Percentiles rank a stretch among this genome's conserved stretches.
Conservation (phyloP, 2,797 vertebrate species). For the Paramormyrops hopkinsi region DNA sequence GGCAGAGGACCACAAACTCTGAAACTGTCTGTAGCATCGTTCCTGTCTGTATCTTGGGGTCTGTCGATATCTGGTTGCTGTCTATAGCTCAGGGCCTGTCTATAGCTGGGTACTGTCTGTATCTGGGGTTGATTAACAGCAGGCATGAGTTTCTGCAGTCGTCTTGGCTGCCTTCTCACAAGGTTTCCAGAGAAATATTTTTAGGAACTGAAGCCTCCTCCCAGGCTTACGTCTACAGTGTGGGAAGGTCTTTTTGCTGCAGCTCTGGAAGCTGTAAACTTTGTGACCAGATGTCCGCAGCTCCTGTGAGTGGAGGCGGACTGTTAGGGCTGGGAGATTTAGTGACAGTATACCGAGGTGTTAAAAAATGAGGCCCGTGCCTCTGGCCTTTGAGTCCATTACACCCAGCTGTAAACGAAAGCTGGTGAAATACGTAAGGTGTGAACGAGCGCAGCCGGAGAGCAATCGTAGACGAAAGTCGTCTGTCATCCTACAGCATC, state of each 20-base stretch:
- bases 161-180: conserved; percentile 12
- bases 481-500: not conserved
- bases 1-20: not conserved
- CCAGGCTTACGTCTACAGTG: conserved; percentile 32
- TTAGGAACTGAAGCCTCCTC: conserved; percentile 30
- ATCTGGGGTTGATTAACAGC: not conserved
- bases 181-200: conserved; percentile 28
- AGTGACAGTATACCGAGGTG: not conserved
- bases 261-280: conserved; percentile 22
- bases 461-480: not conserved
- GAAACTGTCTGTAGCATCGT: not conserved
- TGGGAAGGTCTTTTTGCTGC: conserved; percentile 25
- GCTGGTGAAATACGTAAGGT: not conserved
- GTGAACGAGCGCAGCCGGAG: not conserved
- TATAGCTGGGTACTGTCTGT: not conserved
- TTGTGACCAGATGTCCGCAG: conserved; percentile 29
- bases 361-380: not conserved
- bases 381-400: not conserved
- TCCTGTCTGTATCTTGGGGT: not conserved
- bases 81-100: not conserved
- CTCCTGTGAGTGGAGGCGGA: not conserved
- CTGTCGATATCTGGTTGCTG: not conserved
- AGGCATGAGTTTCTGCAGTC: not conserved
- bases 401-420: not conserved
- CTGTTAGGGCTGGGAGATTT: not conserved